Evolutionary conservation across 2,113 vertebrate species (phyloP), one percentile per base, ranked within the genome.

Genomic region (Phodopus roborovskii): DNA sequence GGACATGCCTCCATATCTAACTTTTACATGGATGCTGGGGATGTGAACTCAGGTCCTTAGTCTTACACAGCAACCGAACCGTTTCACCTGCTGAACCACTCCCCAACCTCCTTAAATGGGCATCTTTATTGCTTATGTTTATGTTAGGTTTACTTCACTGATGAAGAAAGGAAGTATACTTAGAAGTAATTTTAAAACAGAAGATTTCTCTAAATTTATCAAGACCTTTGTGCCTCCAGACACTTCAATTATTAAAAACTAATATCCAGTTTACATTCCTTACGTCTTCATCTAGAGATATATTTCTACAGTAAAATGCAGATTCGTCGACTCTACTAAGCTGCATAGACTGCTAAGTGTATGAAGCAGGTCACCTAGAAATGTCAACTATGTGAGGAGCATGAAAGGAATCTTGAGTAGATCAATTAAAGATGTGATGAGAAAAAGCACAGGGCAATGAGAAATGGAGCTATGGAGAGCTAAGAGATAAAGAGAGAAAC

Each of bases 381-480:
- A 90, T 75, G 62, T 58, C 56, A 94, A 33, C 26, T 26, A 36
- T 70, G 48, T 91, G 56, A 60, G 45, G 15, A 93, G 62, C 19
- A 48, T 64, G 48, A 75, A 60, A 90, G 28, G 33, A 48, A 81
- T 42, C 42, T 86, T 94, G 39, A 91, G 48, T 33, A 79, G 82
- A 96, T 95, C 82, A 86, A 64, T 94, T 95, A 64, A 91, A 86
- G 36, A 81, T 94, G 48, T 42, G 45, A n/a, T 93, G 28, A 84
- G 73, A 73, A 48, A 86, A 50, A n/a, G 50, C 50, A 83, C 94
- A 79, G 33, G 24, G 45, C 78, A 94, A 81, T 39, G 33, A 73
- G 17, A 12, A 78, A 64, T 90, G 56, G 8, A 74, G 3, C 1
- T 17, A 56, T 4, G 7, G 88, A 91, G 68, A 94, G 30, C 30